Conservation (phyloP, 2,888 invertebrate species). For the Epinotia nisella region DNA sequence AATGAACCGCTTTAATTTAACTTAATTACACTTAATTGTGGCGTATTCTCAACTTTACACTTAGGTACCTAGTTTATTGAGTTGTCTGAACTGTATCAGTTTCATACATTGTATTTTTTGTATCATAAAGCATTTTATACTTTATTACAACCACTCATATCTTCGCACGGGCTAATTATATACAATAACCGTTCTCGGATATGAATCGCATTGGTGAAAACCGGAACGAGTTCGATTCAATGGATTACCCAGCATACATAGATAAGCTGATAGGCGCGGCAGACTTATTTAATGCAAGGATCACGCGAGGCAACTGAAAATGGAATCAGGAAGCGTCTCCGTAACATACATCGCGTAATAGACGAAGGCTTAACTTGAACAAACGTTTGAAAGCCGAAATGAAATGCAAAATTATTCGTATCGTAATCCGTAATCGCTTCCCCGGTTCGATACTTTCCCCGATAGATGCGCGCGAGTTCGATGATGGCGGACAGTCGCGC, state of each 20-base stretch:
- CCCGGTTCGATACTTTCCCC: conserved; percentile 58
- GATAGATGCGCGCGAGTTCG: conserved; percentile 53
- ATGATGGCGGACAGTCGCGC: conserved; percentile 58
- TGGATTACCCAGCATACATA: conserved; percentile 12
- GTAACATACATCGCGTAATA: conserved; percentile 42
- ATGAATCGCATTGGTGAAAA: conserved; percentile 26
- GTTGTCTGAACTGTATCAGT: conserved; percentile 19
- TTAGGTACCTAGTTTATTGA: conserved; percentile 13
- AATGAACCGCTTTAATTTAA: conserved; percentile 26
- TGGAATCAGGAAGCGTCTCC: conserved; percentile 30
- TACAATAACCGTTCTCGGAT: conserved; percentile 27
- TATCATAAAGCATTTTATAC: conserved; percentile 7
- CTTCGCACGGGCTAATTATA: conserved; percentile 29
- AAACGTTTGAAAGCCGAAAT: conserved; percentile 48
- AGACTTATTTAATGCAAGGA: conserved; percentile 5
- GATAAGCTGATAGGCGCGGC: conserved; percentile 3
- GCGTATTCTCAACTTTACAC: conserved; percentile 14
- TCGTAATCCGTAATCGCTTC: conserved; percentile 51
- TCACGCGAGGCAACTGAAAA: conserved; percentile 28
- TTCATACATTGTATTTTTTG: conserved; percentile 27
- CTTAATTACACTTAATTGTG: conserved; percentile 15
- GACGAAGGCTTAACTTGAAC: conserved; percentile 44
- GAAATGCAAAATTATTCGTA: conserved; percentile 55
- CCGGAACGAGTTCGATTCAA: conserved; percentile 29
- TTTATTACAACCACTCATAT: conserved; percentile 2